Base-by-base conservation (phyloP, 2,797 vertebrate genomes). In the Oreortyx pictus region DNA sequence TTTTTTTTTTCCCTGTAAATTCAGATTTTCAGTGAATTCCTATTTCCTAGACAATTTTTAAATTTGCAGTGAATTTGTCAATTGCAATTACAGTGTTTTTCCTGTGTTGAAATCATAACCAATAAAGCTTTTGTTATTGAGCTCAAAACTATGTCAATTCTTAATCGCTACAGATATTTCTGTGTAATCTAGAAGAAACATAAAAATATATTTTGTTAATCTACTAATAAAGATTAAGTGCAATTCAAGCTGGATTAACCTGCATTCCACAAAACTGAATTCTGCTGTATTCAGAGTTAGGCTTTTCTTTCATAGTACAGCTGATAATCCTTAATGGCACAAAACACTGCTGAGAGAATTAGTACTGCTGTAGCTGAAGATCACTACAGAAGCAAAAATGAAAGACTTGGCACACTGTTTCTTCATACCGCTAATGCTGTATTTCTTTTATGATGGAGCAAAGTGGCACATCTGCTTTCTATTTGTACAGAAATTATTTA, bases 181-280 rank as follows among this genome's bases (percentile, higher is more conserved):
- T 50, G 11, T 77, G 68, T 95, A 91, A 96, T 90, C 75, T 92
- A 89, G 62, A 95, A 95, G 73, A 92, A 95, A 92, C 35, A 78
- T 62, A 57, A 87, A 91, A 91, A 89, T 89, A 57, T 80, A 91
- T 91, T 95, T 94, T 93, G 24, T 82, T 93, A 89, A 92, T 93
- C 89, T 94, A 43, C 72, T 96, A 94, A 90, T 52, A 92, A 86
- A 93, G 87, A 95, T 96, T 87, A 95, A 92, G 19, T 90, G 81
- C 67, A 93, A 82, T 95, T 95, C 74, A 77, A 74, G 6, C 8
- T 86, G 87, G 90, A 95, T 95, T 94, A 96, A 89, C 86, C 62
- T 87, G 79, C 70, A 88, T 89, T 80, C 66, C 68, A 66, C 72
- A 93, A 86, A 95, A 94, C n/a, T 89, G 74, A 92, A 54, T 70